A percentile compares a stretch with the other conserved stretches of the same genome.
phyloP scores from a whole-genome alignment of 2,113 vertebrate genomes.

The Sprattus sprattus region DNA sequence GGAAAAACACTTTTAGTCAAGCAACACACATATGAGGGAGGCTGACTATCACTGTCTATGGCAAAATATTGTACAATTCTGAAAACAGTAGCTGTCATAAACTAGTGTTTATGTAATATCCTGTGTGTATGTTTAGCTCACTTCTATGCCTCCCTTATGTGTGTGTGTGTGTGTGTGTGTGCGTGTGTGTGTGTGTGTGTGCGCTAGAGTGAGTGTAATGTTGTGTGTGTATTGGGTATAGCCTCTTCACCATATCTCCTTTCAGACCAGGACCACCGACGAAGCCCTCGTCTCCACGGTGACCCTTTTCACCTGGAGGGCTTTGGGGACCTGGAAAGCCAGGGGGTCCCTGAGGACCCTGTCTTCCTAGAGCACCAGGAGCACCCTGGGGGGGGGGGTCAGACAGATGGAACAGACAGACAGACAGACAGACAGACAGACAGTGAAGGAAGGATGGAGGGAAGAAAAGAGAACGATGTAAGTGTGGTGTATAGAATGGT shows the following conservation, averaged over 20 bases:
- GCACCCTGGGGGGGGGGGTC: slow-evolving; percentile 32
- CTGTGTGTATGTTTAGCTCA: not conserved
- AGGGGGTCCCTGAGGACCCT: slow-evolving; percentile 59
- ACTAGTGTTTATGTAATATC: not conserved
- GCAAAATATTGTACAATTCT: too few species aligned
- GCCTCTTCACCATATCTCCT: slow-evolving; percentile 31
- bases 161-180: slow-evolving; percentile 3
- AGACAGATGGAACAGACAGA: not conserved
- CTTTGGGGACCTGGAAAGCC: slow-evolving; percentile 69
- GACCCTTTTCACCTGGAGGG: slow-evolving; percentile 59
- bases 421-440: not conserved
- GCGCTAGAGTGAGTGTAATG: not conserved
- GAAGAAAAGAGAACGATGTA: too few species aligned
- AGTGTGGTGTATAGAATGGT: too few species aligned
- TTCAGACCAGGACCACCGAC: slow-evolving; percentile 20
- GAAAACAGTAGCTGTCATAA: not conserved
- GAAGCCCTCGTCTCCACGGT: slow-evolving; percentile 33
- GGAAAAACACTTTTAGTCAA: too few species aligned
- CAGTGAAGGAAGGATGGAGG: not conserved
- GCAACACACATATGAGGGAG: too few species aligned
- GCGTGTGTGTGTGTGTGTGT: not conserved
- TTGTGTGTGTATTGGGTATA: not conserved
- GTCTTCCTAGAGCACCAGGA: slow-evolving; percentile 56
- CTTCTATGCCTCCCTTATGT: not conserved
- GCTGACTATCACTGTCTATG: too few species aligned